These are phyloP conservation scores for Conger conger DNA, from an alignment of 2,113 vertebrate species.

Conservation along the genomic window DNA sequence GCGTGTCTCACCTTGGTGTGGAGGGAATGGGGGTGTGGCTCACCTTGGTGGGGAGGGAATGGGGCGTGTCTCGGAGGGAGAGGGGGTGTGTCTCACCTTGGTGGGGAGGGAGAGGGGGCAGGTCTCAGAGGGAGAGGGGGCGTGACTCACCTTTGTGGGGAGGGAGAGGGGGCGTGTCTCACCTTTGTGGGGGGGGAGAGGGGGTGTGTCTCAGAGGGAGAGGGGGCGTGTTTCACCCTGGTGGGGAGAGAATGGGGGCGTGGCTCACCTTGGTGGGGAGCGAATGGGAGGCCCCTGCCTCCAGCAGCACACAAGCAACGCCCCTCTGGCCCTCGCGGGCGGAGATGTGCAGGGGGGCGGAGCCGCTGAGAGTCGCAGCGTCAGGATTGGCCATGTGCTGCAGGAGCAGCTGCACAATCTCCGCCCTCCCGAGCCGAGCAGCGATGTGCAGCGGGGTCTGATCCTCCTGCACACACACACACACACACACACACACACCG, in stretches of 20 bases:
- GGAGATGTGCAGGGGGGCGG: conserved; percentile 83
- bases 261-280: conserved; percentile 78
- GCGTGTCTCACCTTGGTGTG: background rate
- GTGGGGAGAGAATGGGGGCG: background rate
- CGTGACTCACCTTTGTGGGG: no score
- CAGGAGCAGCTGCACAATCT: conserved; percentile 79
- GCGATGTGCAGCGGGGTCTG: conserved; percentile 83
- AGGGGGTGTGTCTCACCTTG: no score
- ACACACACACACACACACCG: conserved; percentile 37
- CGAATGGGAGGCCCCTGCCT: conserved; percentile 76
- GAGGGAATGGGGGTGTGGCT: no score
- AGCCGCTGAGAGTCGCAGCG: conserved; percentile 77
- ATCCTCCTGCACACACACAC: conserved; percentile 70
- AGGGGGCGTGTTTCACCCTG: background rate
- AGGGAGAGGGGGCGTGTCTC: no score
- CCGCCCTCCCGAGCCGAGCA: conserved; percentile 80
- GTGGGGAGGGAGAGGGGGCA: no score
- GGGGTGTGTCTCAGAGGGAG: background rate
- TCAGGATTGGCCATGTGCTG: conserved; percentile 83
- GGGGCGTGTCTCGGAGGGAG: no score
- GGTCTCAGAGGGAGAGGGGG: no score
- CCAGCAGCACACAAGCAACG: conserved; percentile 75
- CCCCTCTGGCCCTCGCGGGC: conserved; percentile 82
- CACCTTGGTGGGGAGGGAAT: no score
- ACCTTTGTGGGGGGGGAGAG: no score